Evolutionary conservation across 2,888 invertebrate genomes (phyloP).

Genomic region (Alloplasta piceator): DNA sequence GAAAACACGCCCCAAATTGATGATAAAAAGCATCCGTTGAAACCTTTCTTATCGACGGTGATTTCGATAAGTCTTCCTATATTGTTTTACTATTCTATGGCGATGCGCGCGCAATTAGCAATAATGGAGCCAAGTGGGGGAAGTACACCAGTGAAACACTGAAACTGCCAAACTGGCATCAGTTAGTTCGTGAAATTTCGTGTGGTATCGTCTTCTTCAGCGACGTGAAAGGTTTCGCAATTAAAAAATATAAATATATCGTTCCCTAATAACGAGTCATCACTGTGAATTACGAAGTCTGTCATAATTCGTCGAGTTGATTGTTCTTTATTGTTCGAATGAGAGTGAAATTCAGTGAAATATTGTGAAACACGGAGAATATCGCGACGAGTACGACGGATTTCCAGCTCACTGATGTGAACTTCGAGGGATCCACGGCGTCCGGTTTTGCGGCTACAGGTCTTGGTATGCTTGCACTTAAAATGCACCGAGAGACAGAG

Average conservation of each 20-base stretch:
- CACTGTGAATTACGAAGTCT: too few relatives aligned
- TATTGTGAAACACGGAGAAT: not conserved
- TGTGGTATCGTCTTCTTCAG: not conserved
- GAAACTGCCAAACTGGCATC: too few relatives aligned
- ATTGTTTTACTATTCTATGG: too few relatives aligned
- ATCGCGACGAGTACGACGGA: not conserved
- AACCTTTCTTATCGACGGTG: too few relatives aligned
- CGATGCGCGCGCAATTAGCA: too few relatives aligned
- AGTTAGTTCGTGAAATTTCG: not conserved
- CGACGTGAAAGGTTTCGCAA: not conserved
- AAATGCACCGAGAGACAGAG: constrained; percentile 52
- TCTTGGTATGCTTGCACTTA: constrained; percentile 52
- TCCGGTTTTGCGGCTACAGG: constrained; percentile 52
- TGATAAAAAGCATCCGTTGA: too few relatives aligned
- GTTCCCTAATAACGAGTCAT: not conserved
- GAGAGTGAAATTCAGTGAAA: too few relatives aligned
- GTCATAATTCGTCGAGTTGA: too few relatives aligned
- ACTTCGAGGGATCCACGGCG: constrained; percentile 40
- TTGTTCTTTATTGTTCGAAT: too few relatives aligned
- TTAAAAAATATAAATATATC: not conserved
- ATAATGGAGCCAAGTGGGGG: too few relatives aligned
- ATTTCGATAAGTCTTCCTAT: too few relatives aligned
- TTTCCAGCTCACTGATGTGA: constrained; percentile 60
- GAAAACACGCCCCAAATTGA: too few relatives aligned
- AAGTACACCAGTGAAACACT: constrained; percentile 6